These are phyloP conservation scores for Sardina pilchardus DNA, from an alignment of 2,113 vertebrate genomes.

Conservation along the genomic window DNA sequence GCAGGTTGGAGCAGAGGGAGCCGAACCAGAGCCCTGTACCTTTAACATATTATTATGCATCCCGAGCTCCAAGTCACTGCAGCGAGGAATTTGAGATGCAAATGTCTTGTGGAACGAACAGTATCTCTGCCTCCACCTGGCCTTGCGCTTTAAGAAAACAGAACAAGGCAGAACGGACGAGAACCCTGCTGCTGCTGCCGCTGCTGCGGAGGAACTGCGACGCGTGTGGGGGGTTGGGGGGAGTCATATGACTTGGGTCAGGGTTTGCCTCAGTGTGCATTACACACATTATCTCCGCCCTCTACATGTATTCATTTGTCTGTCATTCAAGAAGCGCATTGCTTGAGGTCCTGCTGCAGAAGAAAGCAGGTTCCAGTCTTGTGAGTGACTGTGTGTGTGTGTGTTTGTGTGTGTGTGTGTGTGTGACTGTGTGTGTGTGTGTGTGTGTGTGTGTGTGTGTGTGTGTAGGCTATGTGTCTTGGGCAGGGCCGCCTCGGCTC, in stretches of 20 bases:
- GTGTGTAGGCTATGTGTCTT: slow-evolving; percentile 51
- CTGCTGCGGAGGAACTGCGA: neutral
- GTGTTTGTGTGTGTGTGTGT: neutral
- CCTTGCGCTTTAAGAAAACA: neutral
- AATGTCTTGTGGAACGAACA: slow-evolving; percentile 33
- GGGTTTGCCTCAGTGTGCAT: neutral
- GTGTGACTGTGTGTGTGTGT: neutral
- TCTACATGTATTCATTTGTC: neutral
- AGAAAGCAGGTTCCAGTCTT: neutral
- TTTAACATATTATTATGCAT: slow-evolving; percentile 29
- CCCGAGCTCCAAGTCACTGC: slow-evolving; percentile 6
- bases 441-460: neutral
- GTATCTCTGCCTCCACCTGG: slow-evolving; percentile 7
- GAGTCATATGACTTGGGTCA: neutral
- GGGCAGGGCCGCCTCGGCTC: slow-evolving; percentile 66
- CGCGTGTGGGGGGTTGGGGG: neutral
- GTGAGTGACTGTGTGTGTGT: neutral
- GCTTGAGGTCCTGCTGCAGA: neutral
- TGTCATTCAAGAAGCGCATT: neutral
- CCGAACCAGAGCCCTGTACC: slow-evolving; percentile 10
- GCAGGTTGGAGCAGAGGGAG: neutral
- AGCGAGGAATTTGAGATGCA: slow-evolving; percentile 29
- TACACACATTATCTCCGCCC: neutral
- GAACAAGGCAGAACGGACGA: neutral
- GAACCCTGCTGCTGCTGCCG: neutral